Base-by-base conservation (phyloP, 2,888 invertebrate genomes). In the Tipula lateralis region DNA sequence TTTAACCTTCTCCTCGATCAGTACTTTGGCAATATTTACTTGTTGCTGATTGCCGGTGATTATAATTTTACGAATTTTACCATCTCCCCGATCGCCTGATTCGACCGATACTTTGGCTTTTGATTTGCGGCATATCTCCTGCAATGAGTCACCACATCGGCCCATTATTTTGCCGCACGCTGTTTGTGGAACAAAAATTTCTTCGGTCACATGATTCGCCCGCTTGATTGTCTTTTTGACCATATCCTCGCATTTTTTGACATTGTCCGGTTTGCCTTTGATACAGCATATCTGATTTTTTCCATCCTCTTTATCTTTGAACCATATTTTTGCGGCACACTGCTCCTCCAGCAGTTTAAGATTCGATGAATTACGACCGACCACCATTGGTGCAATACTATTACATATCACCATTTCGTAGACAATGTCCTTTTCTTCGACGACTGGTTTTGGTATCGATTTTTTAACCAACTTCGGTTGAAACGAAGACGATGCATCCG, bases 321-420 rank as follows among this genome's bases (percentile, higher is more conserved):
- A 92, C 88, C 91, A 89, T 84, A 93, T 92, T 86, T 89, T 88
- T 3, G 97, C 95, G 44, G 93, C 93, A 0, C 95, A 94, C 87
- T 92, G 93, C 84, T 92, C 92, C 89, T 97, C 94, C 86, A 97
- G 93, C 85, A 93, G 91, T 89, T 94, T 95, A 84, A 97, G 93
- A 87, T 93, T 94, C n/a, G 92, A 90, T 5, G 97, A 97, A 87
- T 92, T 93, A 86, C 95, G 92, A 44, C 97, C 95, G 87, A 95
- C 94, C 85, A 95, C 89, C 84, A 92, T 91, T 6, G 94, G 92
- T 19, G 94, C 92, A 87, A 92, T 91, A 85, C 93, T 92, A 87
- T 93, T 93, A 0, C 93, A 92, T 29, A 95, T 91, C 86, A 90
- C 89, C 2, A 94, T 88, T 89, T 94, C 93, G 84, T 93, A 89